Percentiles rank a stretch among this genome's conserved stretches.
These are phyloP conservation scores for Paramisgurnus dabryanus DNA, from an alignment of 2,113 vertebrate species.

Conservation along the genomic window DNA sequence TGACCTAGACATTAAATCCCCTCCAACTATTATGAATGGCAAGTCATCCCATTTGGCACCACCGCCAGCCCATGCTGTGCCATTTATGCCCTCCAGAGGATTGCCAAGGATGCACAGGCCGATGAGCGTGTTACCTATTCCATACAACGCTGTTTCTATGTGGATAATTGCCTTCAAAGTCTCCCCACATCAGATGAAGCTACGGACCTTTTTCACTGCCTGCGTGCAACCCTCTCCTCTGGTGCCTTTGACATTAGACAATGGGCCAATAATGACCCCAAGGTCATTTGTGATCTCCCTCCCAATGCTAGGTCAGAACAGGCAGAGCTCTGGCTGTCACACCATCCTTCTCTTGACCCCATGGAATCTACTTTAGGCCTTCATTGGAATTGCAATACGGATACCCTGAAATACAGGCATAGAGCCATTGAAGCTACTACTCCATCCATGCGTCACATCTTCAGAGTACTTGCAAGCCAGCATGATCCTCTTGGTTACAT, in stretches of 20 bases:
- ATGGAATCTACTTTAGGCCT: not conserved
- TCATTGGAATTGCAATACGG: not conserved
- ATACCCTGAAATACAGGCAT: not conserved
- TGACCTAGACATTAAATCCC: too few relatives aligned
- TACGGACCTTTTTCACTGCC: not conserved
- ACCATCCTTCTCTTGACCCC: not conserved
- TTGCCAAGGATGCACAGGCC: too few relatives aligned
- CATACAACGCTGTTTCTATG: too few relatives aligned
- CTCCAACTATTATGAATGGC: too few relatives aligned
- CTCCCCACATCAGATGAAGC: not conserved
- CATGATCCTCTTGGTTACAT: not conserved
- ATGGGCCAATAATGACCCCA: not conserved
- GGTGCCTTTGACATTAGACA: not conserved
- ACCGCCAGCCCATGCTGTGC: too few relatives aligned
- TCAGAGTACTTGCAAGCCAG: conserved; percentile 3
- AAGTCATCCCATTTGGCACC: too few relatives aligned
- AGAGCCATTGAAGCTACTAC: not conserved
- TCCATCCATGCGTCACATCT: not conserved
- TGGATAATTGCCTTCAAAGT: not conserved
- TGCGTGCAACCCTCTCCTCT: not conserved
- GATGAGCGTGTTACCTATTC: too few relatives aligned
- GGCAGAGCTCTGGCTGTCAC: not conserved
- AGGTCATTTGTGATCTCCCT: not conserved
- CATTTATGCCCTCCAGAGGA: too few relatives aligned
- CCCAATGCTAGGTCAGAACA: not conserved